phyloP scores from a whole-genome alignment of 2,113 vertebrate genomes.

The rat (Rattus norvegicus) region DNA sequence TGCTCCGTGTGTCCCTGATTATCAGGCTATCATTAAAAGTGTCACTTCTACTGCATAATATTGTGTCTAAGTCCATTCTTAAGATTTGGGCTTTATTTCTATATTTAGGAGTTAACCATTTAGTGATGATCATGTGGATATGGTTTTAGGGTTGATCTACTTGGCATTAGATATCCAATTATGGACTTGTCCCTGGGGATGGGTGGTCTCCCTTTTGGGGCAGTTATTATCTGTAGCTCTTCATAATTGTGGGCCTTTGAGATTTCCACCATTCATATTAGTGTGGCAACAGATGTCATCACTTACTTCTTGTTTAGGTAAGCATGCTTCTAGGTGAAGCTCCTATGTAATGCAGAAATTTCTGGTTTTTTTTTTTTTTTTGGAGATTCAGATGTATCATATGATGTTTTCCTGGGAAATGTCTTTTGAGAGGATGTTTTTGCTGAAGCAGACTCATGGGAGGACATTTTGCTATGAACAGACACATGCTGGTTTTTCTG shows the following conservation, averaged over 20 bases:
- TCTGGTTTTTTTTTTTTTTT: too few species aligned
- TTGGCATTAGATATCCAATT: not conserved
- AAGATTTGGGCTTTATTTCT: not conserved
- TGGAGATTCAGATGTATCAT: too few species aligned
- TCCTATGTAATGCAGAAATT: not conserved
- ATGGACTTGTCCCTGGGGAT: not conserved
- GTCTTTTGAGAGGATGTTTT: too few species aligned
- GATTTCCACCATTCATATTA: not conserved
- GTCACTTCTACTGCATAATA: not conserved
- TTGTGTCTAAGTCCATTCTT: not conserved
- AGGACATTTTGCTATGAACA: too few species aligned
- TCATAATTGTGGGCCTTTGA: not conserved
- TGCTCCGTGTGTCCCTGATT: accelerated
- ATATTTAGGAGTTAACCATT: not conserved
- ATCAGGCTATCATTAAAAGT: not conserved
- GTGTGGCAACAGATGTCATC: not conserved
- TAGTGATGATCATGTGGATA: not conserved
- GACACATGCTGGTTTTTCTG: too few species aligned
- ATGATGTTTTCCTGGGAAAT: too few species aligned
- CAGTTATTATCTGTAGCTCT: not conserved
- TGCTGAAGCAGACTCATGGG: too few species aligned
- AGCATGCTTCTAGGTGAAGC: not conserved
- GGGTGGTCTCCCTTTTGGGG: not conserved
- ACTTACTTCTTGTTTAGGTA: not conserved
- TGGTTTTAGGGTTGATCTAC: not conserved